Conservation (phyloP, 1,140 invertebrate genomes). For the Patella vulgata region DNA sequence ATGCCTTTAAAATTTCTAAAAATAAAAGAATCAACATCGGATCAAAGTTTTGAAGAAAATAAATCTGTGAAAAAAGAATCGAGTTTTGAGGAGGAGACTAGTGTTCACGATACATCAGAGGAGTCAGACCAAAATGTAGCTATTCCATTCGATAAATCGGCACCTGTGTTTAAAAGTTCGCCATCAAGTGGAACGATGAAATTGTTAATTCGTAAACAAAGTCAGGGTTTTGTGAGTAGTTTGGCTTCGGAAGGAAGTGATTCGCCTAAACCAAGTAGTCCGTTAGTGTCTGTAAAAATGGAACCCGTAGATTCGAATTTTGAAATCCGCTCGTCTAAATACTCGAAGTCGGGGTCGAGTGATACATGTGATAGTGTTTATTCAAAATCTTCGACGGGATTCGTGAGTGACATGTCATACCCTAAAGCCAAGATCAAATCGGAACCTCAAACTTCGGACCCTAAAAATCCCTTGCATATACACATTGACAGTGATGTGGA, state of each 20-base stretch:
- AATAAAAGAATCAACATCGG: conserved; percentile 16
- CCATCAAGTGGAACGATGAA: conserved; percentile 39
- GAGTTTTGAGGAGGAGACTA: not conserved
- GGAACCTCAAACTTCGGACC: too few species aligned
- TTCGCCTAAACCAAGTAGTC: not conserved
- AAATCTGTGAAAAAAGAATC: not conserved
- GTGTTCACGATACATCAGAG: not conserved
- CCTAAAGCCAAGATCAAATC: too few species aligned
- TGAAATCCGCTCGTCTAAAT: not conserved
- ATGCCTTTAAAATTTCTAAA: conserved; percentile 44
- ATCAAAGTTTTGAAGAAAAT: conserved; percentile 3
- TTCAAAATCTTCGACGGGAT: too few species aligned
- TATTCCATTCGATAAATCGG: not conserved
- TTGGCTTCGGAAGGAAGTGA: conserved; percentile 21
- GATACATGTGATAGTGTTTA: not conserved
- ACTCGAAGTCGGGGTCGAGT: not conserved
- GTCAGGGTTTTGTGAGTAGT: conserved; percentile 48
- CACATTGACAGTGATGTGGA: too few species aligned
- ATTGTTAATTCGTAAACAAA: conserved; percentile 51
- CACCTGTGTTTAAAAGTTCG: conserved; percentile 5
- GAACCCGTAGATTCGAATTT: not conserved
- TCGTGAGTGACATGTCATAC: too few species aligned
- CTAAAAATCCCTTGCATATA: too few species aligned
- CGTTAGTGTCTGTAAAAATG: conserved; percentile 8
- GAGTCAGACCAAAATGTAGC: not conserved